Base-by-base conservation (phyloP, 2,888 invertebrate genomes). In the Pemphredon lugubris region DNA sequence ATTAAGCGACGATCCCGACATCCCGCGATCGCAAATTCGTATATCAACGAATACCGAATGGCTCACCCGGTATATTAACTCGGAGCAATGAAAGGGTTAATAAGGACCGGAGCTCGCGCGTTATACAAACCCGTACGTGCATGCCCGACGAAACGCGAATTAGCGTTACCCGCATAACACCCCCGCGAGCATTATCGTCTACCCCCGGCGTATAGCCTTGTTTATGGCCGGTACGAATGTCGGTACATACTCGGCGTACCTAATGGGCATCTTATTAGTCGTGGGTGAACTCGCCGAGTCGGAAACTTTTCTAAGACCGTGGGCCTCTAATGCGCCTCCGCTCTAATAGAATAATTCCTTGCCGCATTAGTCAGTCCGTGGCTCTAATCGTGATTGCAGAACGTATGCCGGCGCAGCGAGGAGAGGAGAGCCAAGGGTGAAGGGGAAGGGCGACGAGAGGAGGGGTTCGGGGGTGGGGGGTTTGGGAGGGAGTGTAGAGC, bases 321-420 rank as follows among this genome's bases (percentile, higher is more conserved):
- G 65, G 45, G 44, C 54, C 75, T 66, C 73, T 75, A 78, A 79
- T 78, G 70, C 63, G 67, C 57, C 70, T 75, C 39, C 78, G 65
- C 73, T 75, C 75, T 78, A 75, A 79, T 78, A 78, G 78, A 79
- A 79, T 79, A 79, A 79, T 79, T 78, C 78, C 70, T 55, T 55
- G 70, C 48, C 60, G 75, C 78, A 79, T 75, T 79, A 78, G 78
- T 77, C 78, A 77, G 78, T 44, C 73, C 67, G 57, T 55, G 73
- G 40, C 70, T 75, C 66, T 75, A 77, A 77, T 78, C 78, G 70
- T 63, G 78, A 78, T 78, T 77, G 75, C 78, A 67, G 78, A 75
- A 73, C 68, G 67, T 71, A 73, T 70, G 61, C 67, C 45, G 67
- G 51, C 45, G 42, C 51, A 14, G 9, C 13, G 45, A 47, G 50